These are phyloP conservation scores for Pelecanus crispus DNA, from an alignment of 2,113 vertebrate genomes.

Conservation along the genomic window DNA sequence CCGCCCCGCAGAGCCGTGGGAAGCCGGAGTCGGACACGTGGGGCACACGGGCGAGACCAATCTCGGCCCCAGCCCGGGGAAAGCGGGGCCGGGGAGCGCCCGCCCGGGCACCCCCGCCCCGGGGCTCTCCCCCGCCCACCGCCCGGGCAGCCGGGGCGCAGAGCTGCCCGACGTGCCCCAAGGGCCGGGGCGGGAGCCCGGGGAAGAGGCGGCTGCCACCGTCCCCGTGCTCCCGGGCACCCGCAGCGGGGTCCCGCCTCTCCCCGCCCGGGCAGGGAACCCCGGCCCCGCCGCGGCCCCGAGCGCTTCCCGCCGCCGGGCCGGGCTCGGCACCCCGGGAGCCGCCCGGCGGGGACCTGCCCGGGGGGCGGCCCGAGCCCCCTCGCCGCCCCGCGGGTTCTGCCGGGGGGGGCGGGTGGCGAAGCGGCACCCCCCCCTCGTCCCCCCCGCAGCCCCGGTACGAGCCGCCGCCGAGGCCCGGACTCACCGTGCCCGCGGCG, in stretches of 20 bases:
- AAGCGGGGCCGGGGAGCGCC: background rate
- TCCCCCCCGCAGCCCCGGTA: background rate
- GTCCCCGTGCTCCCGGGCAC: background rate
- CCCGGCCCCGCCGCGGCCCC: background rate
- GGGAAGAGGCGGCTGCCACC: background rate
- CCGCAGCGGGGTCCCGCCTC: background rate
- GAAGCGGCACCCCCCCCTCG: background rate
- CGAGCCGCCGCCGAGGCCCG: background rate
- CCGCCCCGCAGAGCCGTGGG: background rate
- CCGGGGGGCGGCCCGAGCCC: background rate
- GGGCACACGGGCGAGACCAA: background rate
- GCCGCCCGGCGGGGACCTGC: background rate
- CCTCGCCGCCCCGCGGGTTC: background rate
- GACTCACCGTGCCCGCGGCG: constrained; percentile 23
- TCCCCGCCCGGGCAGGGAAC: background rate
- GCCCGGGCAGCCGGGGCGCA: background rate
- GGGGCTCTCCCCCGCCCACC: background rate
- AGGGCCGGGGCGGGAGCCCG: background rate
- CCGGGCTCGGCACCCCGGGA: background rate
- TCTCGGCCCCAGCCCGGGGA: background rate
- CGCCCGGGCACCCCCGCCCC: background rate
- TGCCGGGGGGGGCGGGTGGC: background rate
- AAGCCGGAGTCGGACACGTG: background rate
- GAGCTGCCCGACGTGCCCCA: background rate
- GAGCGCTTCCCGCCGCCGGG: background rate